phyloP scores from a whole-genome alignment of 1,140 invertebrate species.

The Formica selysi region DNA sequence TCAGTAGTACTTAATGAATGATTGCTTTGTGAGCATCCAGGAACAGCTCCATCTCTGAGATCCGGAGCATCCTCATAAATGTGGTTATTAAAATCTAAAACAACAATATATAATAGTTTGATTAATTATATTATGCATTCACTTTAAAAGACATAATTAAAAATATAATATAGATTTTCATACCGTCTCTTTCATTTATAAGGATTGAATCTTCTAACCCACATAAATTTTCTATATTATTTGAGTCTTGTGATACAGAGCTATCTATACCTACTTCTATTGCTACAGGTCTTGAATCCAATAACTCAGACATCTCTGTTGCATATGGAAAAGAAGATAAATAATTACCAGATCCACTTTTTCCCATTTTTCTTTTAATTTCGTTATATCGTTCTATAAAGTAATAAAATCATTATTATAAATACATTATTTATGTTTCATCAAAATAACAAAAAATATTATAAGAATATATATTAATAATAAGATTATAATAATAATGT shows the following conservation, averaged over 20 bases:
- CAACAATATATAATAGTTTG: background rate
- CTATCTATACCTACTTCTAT: conserved; percentile 1
- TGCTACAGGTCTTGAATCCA: background rate
- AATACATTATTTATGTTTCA: no score
- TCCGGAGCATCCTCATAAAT: conserved; percentile 1
- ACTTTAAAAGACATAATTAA: background rate
- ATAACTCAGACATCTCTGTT: background rate
- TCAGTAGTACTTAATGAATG: background rate
- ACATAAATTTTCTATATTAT: background rate
- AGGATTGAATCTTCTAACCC: background rate
- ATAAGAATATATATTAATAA: background rate
- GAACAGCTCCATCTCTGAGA: background rate
- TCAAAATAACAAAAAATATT: no score
- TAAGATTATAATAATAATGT: background rate
- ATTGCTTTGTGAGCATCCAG: background rate
- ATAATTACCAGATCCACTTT: background rate
- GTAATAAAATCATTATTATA: background rate
- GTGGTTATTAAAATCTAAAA: background rate
- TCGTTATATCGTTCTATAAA: conserved; percentile 9
- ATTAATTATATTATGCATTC: background rate
- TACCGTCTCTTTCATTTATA: background rate
- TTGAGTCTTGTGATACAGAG: background rate
- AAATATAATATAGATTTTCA: background rate
- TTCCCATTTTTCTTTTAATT: conserved; percentile 9
- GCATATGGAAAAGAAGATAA: conserved; percentile 8